Evolutionary conservation across 2,797 vertebrate genomes (phyloP).

Genomic region (Rhynchonycteris naso): DNA sequence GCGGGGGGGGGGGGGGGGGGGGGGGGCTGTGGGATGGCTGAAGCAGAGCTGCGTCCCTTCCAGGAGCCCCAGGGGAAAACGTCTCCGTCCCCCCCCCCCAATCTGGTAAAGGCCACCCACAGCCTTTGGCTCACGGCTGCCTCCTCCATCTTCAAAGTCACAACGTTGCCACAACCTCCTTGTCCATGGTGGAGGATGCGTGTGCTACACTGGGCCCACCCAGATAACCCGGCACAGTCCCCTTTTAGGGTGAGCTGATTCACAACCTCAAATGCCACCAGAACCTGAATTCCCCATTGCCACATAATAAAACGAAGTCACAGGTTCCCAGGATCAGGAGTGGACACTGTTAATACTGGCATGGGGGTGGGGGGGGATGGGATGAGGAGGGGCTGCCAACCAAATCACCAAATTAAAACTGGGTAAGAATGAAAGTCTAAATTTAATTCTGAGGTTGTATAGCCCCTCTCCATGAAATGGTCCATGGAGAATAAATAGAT

Average conservation of each 20-base stretch:
- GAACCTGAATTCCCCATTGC: neutral
- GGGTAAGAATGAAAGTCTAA: constrained; percentile 2
- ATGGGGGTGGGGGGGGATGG: fast-evolving
- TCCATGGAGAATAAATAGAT: neutral
- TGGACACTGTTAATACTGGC: neutral
- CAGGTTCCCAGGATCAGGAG: fast-evolving
- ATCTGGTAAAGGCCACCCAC: neutral
- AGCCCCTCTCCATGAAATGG: neutral
- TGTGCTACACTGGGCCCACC: neutral
- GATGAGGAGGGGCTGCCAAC: neutral
- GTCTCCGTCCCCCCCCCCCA: neutral
- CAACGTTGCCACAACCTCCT: neutral
- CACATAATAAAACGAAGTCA: neutral
- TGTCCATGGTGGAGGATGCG: too few relatives aligned
- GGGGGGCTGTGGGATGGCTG: too few relatives aligned
- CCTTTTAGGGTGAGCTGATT: neutral
- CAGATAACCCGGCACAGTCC: neutral
- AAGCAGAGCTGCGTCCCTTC: neutral
- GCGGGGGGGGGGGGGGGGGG: too few relatives aligned
- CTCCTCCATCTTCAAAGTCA: neutral
- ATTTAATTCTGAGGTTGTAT: neutral
- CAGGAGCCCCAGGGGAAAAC: too few relatives aligned
- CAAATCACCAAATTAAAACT: neutral
- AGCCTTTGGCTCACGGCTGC: neutral
- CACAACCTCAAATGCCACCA: neutral